A percentile compares a stretch with the other conserved stretches of the same genome.
These are phyloP conservation scores for Zootermopsis nevadensis DNA, from an alignment of 2,888 invertebrate genomes.

Conservation along the genomic window DNA sequence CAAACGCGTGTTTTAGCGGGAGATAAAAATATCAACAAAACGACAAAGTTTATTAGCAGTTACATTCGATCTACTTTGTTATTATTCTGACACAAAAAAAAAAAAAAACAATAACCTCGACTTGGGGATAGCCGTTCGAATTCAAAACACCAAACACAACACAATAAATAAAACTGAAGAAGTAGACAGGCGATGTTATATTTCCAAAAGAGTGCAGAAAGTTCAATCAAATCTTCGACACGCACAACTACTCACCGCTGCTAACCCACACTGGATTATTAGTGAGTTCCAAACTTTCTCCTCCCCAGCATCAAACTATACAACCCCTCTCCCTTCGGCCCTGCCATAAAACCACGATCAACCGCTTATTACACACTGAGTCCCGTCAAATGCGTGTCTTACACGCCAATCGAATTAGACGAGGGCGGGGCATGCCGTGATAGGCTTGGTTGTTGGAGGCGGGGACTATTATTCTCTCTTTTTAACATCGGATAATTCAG, in stretches of 20 bases:
- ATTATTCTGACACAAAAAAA: background rate
- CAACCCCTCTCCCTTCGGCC: background rate
- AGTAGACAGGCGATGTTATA: background rate
- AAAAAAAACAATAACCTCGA: background rate
- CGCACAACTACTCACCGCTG: background rate
- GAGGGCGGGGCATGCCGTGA: conserved; percentile 22
- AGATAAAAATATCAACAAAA: background rate
- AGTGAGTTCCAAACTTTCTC: conserved; percentile 10
- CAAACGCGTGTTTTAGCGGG: background rate
- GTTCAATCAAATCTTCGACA: background rate
- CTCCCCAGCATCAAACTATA: conserved; percentile 1
- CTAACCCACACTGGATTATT: conserved; percentile 27
- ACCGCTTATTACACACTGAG: background rate
- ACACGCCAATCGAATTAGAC: conserved; percentile 52
- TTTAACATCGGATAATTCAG: background rate
- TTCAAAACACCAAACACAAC: conserved; percentile 18
- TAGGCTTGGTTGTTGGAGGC: conserved; percentile 40
- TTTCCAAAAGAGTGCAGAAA: background rate
- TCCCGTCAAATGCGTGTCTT: conserved; percentile 20
- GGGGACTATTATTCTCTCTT: conserved; percentile 37
- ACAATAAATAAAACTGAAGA: background rate
- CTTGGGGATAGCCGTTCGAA: background rate
- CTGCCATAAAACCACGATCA: background rate
- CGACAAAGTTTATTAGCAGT: background rate
- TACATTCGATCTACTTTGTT: background rate